These are phyloP conservation scores for Corythoichthys haematopterus DNA, from an alignment of 2,113 vertebrate genomes.

Conservation along the genomic window DNA sequence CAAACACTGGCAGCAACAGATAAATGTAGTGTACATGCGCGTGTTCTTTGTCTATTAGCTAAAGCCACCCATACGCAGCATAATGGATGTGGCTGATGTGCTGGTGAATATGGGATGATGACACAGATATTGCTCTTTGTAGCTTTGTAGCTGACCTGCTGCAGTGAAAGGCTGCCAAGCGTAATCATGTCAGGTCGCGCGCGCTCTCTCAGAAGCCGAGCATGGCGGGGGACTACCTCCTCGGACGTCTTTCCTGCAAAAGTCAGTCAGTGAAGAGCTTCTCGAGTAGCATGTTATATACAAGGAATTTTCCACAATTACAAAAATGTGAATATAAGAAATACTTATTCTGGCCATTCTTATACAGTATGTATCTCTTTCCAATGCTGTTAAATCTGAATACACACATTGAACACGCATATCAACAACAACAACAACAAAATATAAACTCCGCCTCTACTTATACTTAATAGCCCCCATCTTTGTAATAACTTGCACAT, in stretches of 20 bases:
- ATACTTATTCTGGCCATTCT: not conserved
- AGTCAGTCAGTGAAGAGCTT: constrained; percentile 2
- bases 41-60: constrained; percentile 59
- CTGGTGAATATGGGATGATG: constrained; percentile 70
- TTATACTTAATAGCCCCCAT: no score
- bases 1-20: constrained; percentile 11
- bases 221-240: constrained; percentile 72
- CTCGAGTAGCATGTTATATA: not conserved
- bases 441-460: no score
- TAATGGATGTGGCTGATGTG: constrained; percentile 70
- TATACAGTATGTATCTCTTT: no score
- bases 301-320: not conserved
- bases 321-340: not conserved
- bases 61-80: constrained; percentile 41
- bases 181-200: constrained; percentile 81
- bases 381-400: no score
- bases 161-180: constrained; percentile 79
- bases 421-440: no score
- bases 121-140: constrained; percentile 76
- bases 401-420: no score
- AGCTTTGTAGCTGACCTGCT: constrained; percentile 80
- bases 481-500: no score
- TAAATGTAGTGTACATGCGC: constrained; percentile 15
- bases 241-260: constrained; percentile 56
- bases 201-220: constrained; percentile 76